phyloP scores from a whole-genome alignment of 2,113 vertebrate genomes.

The Arvicanthis niloticus region DNA sequence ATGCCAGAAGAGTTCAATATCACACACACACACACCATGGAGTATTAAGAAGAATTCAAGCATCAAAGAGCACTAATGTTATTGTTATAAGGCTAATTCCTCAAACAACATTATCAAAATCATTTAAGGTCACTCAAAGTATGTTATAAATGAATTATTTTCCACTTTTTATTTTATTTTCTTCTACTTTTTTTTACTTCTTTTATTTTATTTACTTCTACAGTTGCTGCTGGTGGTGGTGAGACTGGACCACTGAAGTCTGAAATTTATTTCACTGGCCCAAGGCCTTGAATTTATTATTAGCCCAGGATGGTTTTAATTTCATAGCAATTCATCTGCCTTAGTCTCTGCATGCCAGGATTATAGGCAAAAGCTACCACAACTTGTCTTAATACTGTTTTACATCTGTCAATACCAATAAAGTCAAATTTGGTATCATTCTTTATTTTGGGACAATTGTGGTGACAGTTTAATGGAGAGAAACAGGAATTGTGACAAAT shows the following conservation, averaged over 20 bases:
- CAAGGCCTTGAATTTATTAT: background rate
- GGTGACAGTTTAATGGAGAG: slow-evolving; percentile 9
- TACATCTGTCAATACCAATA: slow-evolving; percentile 1
- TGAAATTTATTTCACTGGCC: no score
- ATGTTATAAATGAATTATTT: background rate
- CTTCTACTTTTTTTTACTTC: no score
- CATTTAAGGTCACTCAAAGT: background rate
- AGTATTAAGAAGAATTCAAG: background rate
- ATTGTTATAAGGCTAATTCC: background rate
- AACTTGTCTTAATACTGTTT: background rate
- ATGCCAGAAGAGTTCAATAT: background rate
- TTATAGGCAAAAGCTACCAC: background rate
- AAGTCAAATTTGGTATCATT: slow-evolving; percentile 39
- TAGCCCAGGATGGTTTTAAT: background rate
- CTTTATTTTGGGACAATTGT: background rate
- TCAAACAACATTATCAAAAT: background rate
- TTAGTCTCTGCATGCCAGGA: background rate
- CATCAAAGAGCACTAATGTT: background rate
- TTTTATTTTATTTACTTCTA: background rate
- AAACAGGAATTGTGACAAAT: background rate
- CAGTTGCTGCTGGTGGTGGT: background rate
- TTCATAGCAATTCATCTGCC: background rate
- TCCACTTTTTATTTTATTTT: background rate
- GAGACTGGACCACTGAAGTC: background rate
- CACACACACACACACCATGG: background rate